Conservation (phyloP, 2,113 vertebrate genomes). For the Jaculus jaculus region DNA sequence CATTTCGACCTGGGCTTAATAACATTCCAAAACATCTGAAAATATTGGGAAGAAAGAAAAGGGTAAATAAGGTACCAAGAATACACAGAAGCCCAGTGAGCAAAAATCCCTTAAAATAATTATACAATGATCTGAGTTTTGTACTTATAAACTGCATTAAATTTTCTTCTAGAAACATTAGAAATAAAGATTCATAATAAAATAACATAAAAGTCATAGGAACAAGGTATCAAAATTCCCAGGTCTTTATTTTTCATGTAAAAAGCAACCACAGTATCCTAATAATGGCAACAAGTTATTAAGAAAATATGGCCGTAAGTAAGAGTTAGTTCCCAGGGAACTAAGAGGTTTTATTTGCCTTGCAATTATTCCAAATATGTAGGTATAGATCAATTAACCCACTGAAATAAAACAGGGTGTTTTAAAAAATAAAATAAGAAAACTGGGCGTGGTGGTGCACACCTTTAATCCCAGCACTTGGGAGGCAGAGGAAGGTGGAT, state of each 20-base stretch:
- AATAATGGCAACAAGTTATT: constrained; percentile 41
- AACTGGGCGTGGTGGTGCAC: too few species aligned
- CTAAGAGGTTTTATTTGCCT: constrained; percentile 41
- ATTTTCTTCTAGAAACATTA: constrained; percentile 24
- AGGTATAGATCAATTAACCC: constrained; percentile 38
- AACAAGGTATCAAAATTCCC: constrained; percentile 51
- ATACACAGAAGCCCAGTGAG: constrained; percentile 54
- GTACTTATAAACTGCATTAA: constrained; percentile 47
- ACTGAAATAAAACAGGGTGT: background rate
- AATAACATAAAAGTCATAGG: background rate
- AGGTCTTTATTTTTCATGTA: constrained; percentile 74
- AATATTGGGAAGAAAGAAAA: constrained; percentile 51
- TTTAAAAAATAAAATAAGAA: constrained; percentile 29
- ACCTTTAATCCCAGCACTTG: too few species aligned
- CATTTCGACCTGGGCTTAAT: constrained; percentile 95
- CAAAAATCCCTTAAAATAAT: constrained; percentile 55
- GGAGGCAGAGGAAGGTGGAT: too few species aligned
- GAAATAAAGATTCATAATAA: constrained; percentile 53
- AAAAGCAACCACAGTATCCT: constrained; percentile 63
- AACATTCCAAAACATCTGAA: constrained; percentile 98
- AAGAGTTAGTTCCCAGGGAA: background rate
- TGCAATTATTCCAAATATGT: background rate
- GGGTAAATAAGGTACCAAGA: constrained; percentile 41
- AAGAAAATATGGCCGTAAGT: constrained; percentile 25
- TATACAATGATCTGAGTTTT: constrained; percentile 46